Percentiles rank a stretch among this genome's conserved stretches.
These are phyloP conservation scores for Zygothrica quintamaculata DNA, from an alignment of 2,888 invertebrate genomes.

Conservation along the genomic window DNA sequence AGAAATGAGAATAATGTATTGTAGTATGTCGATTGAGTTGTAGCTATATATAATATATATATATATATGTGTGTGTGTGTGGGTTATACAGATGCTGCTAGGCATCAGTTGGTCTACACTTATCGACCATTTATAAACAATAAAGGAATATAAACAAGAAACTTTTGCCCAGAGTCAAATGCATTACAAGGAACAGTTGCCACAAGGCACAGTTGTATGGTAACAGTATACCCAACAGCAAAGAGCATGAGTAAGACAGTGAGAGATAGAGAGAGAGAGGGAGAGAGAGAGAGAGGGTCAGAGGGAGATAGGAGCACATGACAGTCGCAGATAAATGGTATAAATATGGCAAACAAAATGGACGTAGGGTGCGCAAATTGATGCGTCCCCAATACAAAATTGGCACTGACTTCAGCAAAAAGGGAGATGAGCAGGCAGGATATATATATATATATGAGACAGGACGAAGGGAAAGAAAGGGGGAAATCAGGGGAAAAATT, in stretches of 20 bases:
- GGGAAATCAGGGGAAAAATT: background rate
- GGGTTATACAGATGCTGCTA: conserved; percentile 1
- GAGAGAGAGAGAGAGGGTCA: background rate
- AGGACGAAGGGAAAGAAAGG: background rate
- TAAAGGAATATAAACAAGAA: conserved; percentile 79
- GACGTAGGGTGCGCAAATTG: conserved; percentile 70
- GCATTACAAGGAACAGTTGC: conserved; percentile 70
- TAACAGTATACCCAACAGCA: no score
- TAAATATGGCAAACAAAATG: conserved; percentile 71
- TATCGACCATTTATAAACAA: conserved; percentile 78
- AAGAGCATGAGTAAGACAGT: no score
- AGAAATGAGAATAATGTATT: no score
- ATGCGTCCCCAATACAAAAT: conserved; percentile 43
- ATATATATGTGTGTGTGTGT: background rate
- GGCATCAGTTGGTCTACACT: conserved; percentile 54
- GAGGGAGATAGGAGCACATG: conserved; percentile 12
- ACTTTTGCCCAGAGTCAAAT: conserved; percentile 69
- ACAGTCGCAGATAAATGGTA: conserved; percentile 68
- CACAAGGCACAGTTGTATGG: no score
- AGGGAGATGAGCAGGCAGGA: background rate
- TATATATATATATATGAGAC: background rate
- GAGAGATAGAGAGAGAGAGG: background rate
- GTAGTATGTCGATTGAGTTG: background rate
- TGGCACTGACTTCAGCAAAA: conserved; percentile 25
- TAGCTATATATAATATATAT: background rate